These are phyloP conservation scores for Yponomeuta malinellus DNA, from an alignment of 2,888 invertebrate genomes.

Conservation along the genomic window DNA sequence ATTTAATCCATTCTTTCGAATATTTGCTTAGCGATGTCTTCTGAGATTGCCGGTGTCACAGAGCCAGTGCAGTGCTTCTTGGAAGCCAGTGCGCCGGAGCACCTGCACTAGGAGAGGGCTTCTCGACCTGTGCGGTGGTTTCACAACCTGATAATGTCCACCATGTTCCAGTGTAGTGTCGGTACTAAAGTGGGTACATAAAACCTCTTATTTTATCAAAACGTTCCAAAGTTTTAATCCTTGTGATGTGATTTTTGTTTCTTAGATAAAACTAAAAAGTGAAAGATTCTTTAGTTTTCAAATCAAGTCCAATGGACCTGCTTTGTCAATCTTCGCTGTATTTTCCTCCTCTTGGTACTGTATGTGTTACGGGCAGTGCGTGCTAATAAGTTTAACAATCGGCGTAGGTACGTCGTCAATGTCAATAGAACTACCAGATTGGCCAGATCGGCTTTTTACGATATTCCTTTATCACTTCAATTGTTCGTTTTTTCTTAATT, in stretches of 20 bases:
- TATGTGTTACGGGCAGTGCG: background rate
- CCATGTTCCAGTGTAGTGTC: background rate
- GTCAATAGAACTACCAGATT: conserved; percentile 8
- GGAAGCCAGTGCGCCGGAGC: background rate
- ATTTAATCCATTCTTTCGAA: conserved; percentile 53
- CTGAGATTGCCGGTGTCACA: background rate
- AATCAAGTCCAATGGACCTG: too few species aligned
- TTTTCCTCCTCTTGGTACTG: background rate
- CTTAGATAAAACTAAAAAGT: too few species aligned
- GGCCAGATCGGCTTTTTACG: conserved; percentile 4
- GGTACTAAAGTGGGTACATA: background rate
- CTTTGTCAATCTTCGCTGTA: background rate
- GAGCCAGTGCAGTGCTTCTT: background rate
- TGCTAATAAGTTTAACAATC: conserved; percentile 6
- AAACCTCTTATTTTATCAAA: background rate
- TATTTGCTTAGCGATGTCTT: conserved; percentile 21
- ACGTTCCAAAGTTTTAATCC: background rate
- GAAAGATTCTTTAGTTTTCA: too few species aligned
- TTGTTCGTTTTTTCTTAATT: background rate
- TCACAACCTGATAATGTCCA: background rate
- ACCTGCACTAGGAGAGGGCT: background rate
- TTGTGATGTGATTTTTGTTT: background rate
- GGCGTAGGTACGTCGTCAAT: conserved; percentile 1
- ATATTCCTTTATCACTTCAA: conserved; percentile 7
- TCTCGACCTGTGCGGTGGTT: background rate